phyloP scores from a whole-genome alignment of 2,113 vertebrate genomes.

The Proterorhinus semilunaris region DNA sequence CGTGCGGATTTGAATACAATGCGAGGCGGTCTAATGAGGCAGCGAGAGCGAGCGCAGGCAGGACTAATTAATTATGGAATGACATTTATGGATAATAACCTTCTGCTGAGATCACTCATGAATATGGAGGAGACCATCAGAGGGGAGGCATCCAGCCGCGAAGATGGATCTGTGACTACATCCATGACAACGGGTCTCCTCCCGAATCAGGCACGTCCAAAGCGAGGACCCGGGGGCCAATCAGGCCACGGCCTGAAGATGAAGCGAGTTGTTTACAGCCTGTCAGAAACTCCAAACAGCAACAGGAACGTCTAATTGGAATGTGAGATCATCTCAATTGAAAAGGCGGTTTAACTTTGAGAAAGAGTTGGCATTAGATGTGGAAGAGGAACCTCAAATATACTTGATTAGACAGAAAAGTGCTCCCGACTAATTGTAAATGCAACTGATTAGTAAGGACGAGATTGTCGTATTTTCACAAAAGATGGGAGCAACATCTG shows the following conservation, averaged over 20 bases:
- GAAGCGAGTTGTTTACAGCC: neutral
- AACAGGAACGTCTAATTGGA: too few species aligned
- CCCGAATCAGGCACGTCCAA: neutral
- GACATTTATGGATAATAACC: conserved; percentile 83
- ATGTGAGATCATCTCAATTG: too few species aligned
- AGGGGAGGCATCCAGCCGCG: conserved; percentile 54
- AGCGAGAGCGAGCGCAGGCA: conserved; percentile 73
- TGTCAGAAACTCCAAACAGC: too few species aligned
- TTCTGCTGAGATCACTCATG: conserved; percentile 77
- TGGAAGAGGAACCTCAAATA: too few species aligned
- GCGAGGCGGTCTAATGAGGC: conserved; percentile 77
- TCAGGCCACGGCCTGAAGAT: neutral
- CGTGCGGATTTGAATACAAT: conserved; percentile 77
- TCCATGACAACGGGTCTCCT: conserved; percentile 25
- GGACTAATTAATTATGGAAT: conserved; percentile 79
- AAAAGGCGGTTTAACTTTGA: too few species aligned
- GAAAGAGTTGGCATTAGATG: too few species aligned
- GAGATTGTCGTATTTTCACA: too few species aligned
- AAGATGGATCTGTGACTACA: conserved; percentile 61
- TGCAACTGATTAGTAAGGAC: too few species aligned
- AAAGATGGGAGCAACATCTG: too few species aligned
- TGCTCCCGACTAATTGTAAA: too few species aligned
- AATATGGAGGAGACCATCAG: conserved; percentile 72
- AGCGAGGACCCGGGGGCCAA: neutral
- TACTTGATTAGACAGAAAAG: too few species aligned